These are phyloP conservation scores for Lophius americanus DNA, from an alignment of 2,797 vertebrate genomes.

Conservation along the genomic window DNA sequence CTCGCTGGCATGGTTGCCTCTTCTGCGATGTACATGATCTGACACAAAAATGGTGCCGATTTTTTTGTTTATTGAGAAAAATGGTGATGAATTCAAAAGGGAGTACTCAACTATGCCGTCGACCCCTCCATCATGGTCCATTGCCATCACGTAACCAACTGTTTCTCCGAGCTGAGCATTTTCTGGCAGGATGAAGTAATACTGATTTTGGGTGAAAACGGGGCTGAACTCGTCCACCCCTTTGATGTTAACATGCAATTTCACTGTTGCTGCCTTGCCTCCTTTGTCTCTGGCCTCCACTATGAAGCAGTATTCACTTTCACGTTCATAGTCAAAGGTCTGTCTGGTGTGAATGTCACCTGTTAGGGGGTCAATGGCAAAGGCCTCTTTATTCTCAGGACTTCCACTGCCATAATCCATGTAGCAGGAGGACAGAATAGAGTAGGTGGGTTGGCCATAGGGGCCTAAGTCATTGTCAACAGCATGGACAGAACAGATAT, in stretches of 20 bases:
- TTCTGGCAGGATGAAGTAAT: constrained; percentile 86
- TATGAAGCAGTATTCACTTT: constrained; percentile 85
- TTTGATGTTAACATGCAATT: constrained; percentile 86
- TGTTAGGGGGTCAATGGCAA: constrained; percentile 87
- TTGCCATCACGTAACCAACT: constrained; percentile 88
- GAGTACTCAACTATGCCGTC: constrained; percentile 92
- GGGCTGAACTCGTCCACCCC: constrained; percentile 93
- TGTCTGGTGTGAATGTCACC: constrained; percentile 88
- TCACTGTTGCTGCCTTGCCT: constrained; percentile 80
- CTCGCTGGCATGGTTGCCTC: constrained; percentile 62
- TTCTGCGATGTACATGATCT: constrained; percentile 74
- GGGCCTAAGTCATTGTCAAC: constrained; percentile 89
- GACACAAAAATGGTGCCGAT: constrained; percentile 86
- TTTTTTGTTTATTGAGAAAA: constrained; percentile 89
- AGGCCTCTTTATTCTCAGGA: constrained; percentile 82
- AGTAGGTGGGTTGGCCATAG: constrained; percentile 89
- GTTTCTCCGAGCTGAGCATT: constrained; percentile 76
- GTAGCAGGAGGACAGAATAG: constrained; percentile 86
- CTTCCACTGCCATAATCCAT: constrained; percentile 74
- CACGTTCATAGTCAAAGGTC: constrained; percentile 89
- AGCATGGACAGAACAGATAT: constrained; percentile 84
- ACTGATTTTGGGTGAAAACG: constrained; percentile 87
- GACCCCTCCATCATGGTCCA: constrained; percentile 87
- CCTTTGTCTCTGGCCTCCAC: constrained; percentile 92
- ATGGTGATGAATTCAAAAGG: constrained; percentile 79